Evolutionary conservation across 2,113 vertebrate species (phyloP).

Genomic region (Amblyornis subalaris): DNA sequence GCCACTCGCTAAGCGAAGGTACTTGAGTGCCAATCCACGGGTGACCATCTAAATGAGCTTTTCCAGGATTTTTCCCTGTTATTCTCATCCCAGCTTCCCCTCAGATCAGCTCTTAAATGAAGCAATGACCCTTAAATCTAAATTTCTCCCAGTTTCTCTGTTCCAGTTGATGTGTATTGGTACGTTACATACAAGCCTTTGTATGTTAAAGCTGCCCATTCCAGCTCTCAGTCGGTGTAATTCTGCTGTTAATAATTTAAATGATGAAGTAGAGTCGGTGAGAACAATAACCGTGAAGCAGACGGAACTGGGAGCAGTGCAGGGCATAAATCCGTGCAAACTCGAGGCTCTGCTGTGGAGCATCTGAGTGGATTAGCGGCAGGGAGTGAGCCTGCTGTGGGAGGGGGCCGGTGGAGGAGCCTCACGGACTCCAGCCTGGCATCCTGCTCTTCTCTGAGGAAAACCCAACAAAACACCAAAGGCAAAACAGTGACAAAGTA

Average conservation of each 20-base stretch:
- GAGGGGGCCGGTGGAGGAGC: neutral
- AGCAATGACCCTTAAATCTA: neutral
- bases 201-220: neutral
- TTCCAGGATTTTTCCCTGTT: neutral
- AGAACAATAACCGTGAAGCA: constrained; percentile 35
- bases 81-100: neutral
- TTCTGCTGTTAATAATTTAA: constrained; percentile 66
- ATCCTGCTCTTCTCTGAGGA: neutral
- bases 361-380: neutral
- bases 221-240: neutral
- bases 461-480: fast-evolving
- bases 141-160: neutral
- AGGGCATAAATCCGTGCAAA: constrained; percentile 18
- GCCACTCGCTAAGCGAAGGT: neutral
- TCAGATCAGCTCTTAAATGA: neutral
- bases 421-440: fast-evolving
- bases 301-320: neutral
- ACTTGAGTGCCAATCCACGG: fast-evolving
- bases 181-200: neutral
- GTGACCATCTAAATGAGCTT: neutral
- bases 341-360: neutral
- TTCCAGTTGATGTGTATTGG: neutral
- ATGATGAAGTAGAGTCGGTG: constrained; percentile 1
- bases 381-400: neutral
- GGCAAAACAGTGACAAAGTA: neutral